phyloP scores from a whole-genome alignment of 2,888 invertebrate species.

The Cheilosia soror region DNA sequence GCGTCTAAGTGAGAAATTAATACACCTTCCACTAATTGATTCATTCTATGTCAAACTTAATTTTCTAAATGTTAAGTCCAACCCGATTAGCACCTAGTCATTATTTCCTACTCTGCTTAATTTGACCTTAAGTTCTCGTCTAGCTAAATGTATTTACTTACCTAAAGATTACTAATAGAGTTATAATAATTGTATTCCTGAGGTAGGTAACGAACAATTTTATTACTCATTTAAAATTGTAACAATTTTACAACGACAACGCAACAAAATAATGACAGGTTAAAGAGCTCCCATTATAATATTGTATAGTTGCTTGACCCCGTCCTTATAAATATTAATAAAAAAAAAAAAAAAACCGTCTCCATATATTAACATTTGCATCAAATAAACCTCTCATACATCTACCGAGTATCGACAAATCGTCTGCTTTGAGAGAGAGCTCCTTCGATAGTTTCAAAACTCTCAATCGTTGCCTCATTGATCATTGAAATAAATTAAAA shows the following conservation, averaged over 20 bases:
- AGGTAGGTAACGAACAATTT: not conserved
- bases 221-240: not conserved
- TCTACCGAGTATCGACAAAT: not conserved
- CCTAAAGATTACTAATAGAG: not conserved
- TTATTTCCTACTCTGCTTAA: not conserved
- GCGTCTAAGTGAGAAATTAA: not conserved
- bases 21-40: not conserved
- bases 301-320: conserved; percentile 57
- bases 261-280: conserved; percentile 22
- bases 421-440: conserved; percentile 1
- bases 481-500: conserved; percentile 62
- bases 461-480: conserved; percentile 66
- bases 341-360: not conserved
- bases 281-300: conserved; percentile 3
- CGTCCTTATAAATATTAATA: not conserved
- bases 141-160: not conserved
- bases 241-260: not conserved
- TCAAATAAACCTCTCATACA: not conserved
- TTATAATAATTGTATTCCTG: not conserved
- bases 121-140: not conserved
- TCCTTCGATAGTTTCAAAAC: conserved; percentile 38
- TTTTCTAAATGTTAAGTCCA: not conserved
- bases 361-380: not conserved
- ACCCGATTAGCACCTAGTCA: conserved; percentile 1
- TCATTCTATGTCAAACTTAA: not conserved